Base-by-base conservation (phyloP, 2,113 vertebrate species). In the Ceyx cyanopectus region DNA sequence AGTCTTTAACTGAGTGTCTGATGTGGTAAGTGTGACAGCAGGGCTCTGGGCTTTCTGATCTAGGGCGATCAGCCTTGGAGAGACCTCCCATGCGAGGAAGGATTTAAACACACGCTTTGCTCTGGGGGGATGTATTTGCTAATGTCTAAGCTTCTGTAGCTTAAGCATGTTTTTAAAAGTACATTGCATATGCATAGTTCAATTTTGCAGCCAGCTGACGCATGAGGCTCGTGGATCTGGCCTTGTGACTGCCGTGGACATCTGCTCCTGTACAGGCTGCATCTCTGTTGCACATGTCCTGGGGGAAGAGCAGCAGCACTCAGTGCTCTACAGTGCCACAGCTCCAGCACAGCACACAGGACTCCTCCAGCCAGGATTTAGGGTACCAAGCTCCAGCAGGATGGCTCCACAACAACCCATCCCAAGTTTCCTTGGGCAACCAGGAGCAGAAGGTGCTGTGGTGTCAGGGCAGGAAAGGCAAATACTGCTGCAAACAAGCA, bases 11-110 rank as follows among this genome's bases (percentile, higher is more conserved):
- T 70, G 72, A 54, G 50, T 1, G 18, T 91, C 72, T 95, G 85
- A 91, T 95, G 92, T 94, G 87, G 91, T 93, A 88, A 93, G 92
- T 91, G 72, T 50, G 81, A 68, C 91, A 82, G 70, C 63, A 63
- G 72, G 67, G 63, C 63, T 76, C 63, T 58, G 78, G 70, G 67
- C 67, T 80, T 76, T 81, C 89, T 65, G 76, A 80, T 76, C 62
- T 56, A 13, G 78, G 66, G 45, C 0, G 0, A 68, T 87, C 78
- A 63, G 85, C 63, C 63, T 87, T 3, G 0, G 63, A 76, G 91
- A 72, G 89, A 89, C 84, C 87, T 95, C 85, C 79, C 82, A 26
- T 56, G 43, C 0, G 2, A 74, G 60, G 72, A 74, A 51, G 85
- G 90, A 91, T 93, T 86, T 95, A 94, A 92, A 56, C 48, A 40